Evolutionary conservation across 1,140 invertebrate species (phyloP).

Genomic region (Calephelis nemesis): DNA sequence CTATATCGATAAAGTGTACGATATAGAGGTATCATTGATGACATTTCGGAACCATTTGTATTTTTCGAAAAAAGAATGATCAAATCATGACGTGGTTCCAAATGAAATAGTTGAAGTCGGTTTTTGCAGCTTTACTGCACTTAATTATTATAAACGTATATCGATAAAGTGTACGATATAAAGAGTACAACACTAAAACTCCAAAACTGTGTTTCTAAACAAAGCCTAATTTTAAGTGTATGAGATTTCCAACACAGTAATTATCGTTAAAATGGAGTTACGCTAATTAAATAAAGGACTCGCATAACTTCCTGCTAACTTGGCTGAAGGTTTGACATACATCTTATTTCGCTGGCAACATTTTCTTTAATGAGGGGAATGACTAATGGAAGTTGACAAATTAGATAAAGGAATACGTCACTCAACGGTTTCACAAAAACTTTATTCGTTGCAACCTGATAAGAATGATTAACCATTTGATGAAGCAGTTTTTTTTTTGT

Average conservation of each 20-base stretch:
- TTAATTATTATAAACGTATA: too few species aligned
- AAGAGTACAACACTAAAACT: too few species aligned
- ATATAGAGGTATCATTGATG: too few species aligned
- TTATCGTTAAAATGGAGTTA: slow-evolving; percentile 6
- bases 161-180: too few species aligned
- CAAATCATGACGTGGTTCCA: too few species aligned
- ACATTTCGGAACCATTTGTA: too few species aligned
- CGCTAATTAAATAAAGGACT: slow-evolving; percentile 9
- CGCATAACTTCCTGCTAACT: slow-evolving; percentile 1
- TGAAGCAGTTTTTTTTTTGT: neutral
- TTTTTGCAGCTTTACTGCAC: too few species aligned
- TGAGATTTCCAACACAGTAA: slow-evolving; percentile 9
- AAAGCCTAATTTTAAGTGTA: neutral
- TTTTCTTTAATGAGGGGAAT: slow-evolving; percentile 12
- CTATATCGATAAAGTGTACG: too few species aligned
- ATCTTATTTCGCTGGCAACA: slow-evolving; percentile 14
- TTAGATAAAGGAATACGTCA: slow-evolving; percentile 16
- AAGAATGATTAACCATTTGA: slow-evolving; percentile 8
- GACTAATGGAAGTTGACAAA: slow-evolving; percentile 14
- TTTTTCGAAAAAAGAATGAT: too few species aligned
- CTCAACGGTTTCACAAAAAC: slow-evolving; percentile 12
- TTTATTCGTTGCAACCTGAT: slow-evolving; percentile 6
- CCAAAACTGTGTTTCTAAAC: too few species aligned
- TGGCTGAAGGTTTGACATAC: slow-evolving; percentile 9
- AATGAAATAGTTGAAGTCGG: too few species aligned